Base-by-base conservation (phyloP, 1,140 invertebrate species). In the Calosoma granatense region DNA sequence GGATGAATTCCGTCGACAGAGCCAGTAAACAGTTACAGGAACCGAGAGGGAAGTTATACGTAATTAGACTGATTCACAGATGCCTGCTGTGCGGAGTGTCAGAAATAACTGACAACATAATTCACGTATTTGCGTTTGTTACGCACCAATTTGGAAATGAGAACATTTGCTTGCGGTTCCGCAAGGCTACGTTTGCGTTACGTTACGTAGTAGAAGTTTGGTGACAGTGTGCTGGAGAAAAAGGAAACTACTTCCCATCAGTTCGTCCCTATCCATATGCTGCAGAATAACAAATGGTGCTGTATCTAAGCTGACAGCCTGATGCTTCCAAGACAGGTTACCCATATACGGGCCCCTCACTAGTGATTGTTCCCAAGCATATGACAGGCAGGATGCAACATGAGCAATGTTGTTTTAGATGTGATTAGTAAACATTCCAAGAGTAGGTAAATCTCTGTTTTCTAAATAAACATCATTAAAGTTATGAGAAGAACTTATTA, bases 281-380 rank as follows among this genome's bases (percentile, higher is more conserved):
- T 36, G 6, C n/a, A 36, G 26, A 36, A 53, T 60, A 60, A 60
- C 53, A 60, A 60, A 60, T 60, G 56, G 59, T 39, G 41, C 53
- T 30, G 54, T 56, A 52, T 57, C 22, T 56, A 47, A 51, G 22
- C 39, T 51, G 56, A 22, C 56, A 36, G 26, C 26, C 26, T 60
- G 59, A 60, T 57, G 54, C 59, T 60, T 20, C 41, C n/a, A n/a
- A 53, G 59, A 60, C 59, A 60, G 59, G 56, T 60, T 60, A 58
- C 59, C 59, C 56, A 60, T 60, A 60, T 60, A n/a, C n/a, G n/a
- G n/a, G n/a, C n/a, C n/a, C n/a, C n/a, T n/a, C n/a, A n/a, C n/a
- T n/a, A n/a, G n/a, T n/a, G n/a, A n/a, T n/a, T n/a, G n/a, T n/a
- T n/a, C n/a, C n/a, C n/a, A n/a, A n/a, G n/a, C n/a, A n/a, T n/a